Percentiles rank a stretch among this genome's conserved stretches.
phyloP scores from a whole-genome alignment of 2,888 invertebrate species.

The Diploptera punctata region DNA sequence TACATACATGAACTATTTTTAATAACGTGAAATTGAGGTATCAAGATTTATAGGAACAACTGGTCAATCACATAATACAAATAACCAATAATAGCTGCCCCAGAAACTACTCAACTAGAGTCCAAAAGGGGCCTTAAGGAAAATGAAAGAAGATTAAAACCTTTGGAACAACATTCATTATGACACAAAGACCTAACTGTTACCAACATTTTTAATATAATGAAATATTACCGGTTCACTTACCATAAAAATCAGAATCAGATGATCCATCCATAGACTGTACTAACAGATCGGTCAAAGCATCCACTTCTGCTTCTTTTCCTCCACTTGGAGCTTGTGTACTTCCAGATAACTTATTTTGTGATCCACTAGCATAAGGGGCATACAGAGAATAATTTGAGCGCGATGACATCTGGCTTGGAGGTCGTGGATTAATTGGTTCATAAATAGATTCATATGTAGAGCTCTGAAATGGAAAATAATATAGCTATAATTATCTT shows the following conservation, averaged over 20 bases:
- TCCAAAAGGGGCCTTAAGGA: too few species aligned
- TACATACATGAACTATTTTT: too few species aligned
- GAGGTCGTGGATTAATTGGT: conserved; percentile 86
- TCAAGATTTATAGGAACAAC: too few species aligned
- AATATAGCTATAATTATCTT: conserved; percentile 5
- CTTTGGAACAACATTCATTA: too few species aligned
- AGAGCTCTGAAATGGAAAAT: conserved; percentile 59
- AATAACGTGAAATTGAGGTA: too few species aligned
- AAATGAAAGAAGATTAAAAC: too few species aligned
- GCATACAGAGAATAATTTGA: conserved; percentile 73
- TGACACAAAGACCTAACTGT: too few species aligned
- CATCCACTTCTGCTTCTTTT: conserved; percentile 88
- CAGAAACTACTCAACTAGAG: too few species aligned
- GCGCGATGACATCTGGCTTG: conserved; percentile 70
- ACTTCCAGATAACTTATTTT: conserved; percentile 36
- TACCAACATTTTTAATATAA: too few species aligned
- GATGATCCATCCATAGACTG: conserved; percentile 83
- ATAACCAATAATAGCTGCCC: too few species aligned
- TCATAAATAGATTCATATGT: conserved; percentile 91
- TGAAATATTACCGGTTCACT: too few species aligned
- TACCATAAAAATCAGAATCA: conserved; percentile 72
- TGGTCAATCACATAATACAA: too few species aligned
- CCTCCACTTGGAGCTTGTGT: conserved; percentile 46
- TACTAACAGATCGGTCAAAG: conserved; percentile 85
- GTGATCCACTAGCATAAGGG: conserved; percentile 61